Evolutionary conservation across 2,113 vertebrate species (phyloP).

Genomic region (Epinephelus lanceolatus): DNA sequence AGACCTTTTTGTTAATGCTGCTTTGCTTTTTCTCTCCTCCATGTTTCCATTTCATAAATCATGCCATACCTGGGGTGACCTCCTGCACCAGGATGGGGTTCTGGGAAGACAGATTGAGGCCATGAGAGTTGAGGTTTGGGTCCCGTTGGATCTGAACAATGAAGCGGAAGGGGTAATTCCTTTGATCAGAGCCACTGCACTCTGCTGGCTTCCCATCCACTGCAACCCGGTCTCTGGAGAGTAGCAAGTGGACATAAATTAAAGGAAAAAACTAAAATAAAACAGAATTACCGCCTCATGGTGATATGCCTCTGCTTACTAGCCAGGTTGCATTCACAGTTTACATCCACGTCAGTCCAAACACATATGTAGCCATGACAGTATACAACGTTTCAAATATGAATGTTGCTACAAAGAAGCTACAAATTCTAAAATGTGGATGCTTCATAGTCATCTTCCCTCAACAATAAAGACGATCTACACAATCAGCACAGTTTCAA

Average conservation of each 20-base stretch:
- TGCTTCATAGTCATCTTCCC: no score
- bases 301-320: no score
- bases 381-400: no score
- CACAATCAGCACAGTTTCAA: no score
- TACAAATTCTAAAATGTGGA: no score
- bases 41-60: not conserved
- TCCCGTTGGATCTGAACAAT: conserved; percentile 80
- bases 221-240: conserved; percentile 78
- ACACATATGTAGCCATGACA: no score
- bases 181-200: conserved; percentile 72
- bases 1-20: not conserved
- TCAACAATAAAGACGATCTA: no score
- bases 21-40: not conserved
- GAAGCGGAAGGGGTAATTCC: conserved; percentile 81
- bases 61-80: conserved; percentile 75
- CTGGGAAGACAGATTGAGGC: conserved; percentile 80
- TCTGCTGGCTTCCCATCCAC: conserved; percentile 75
- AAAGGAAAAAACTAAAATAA: not conserved
- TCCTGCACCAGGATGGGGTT: conserved; percentile 82
- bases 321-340: no score
- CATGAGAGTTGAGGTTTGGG: conserved; percentile 76
- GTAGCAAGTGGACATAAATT: conserved; percentile 1
- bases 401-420: no score
- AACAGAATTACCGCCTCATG: no score
- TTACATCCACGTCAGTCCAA: no score